Base-by-base conservation (phyloP, 2,888 invertebrate species). In the Arge pagana region DNA sequence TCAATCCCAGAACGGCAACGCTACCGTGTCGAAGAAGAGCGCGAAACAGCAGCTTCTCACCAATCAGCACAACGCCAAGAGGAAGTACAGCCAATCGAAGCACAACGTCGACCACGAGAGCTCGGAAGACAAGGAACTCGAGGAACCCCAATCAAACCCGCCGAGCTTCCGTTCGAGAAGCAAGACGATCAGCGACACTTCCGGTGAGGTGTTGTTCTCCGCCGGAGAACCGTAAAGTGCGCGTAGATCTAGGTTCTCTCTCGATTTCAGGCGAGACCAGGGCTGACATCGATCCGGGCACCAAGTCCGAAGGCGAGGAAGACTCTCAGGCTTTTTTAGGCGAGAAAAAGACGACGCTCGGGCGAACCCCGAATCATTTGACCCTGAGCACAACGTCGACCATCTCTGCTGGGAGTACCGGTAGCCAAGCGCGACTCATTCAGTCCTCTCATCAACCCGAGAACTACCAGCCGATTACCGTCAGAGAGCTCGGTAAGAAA, bases 391-490 rank as follows among this genome's bases (percentile, higher is more conserved):
- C 94, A 71, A 93, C 94, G 65, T 94, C 94, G 68, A 95, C 95
- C 58, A 83, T 95, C 74, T 94, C 93, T 66, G 93, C 93, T 56
- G 93, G 94, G 72, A 94, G 93, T 79, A 93, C 93, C 48, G 91
- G 94, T 71, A 93, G 92, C 77, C 93, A 93, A 79, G 93, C 95
- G 54, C 86, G 93, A 70, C 85, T 95, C 72, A 93, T 95, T 75
- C 94, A 94, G 80, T 92, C 94, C 62, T 95, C 94, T 64, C 91
- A 94, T 79, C 93, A 93, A 71, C 95, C 95, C 54, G 88, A 92
- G 68, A 90, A 89, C 77, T 94, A 93, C 79, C 93, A 94, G 69
- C 93, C 94, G 53, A 86, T 89, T 65, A 86, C 88, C 77, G 87
- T 89, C 72, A 90, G 91, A 82, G 93, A 93, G 81, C 80, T 93